phyloP scores from a whole-genome alignment of 2,888 invertebrate species.

The Morpho helenor region DNA sequence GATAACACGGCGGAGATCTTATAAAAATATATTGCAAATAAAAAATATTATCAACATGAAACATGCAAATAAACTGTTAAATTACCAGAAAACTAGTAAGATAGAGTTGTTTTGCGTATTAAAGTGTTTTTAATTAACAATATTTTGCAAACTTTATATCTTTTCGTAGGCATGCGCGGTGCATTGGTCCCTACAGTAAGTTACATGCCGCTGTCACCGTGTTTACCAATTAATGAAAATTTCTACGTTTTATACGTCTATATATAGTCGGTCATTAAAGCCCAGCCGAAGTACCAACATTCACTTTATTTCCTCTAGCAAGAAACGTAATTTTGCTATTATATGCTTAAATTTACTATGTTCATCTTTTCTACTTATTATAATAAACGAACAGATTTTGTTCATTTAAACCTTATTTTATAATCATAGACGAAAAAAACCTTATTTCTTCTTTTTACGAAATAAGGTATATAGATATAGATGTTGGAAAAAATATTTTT shows the following conservation, averaged over 20 bases:
- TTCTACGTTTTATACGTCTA: constrained; percentile 25
- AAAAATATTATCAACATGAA: too few species aligned
- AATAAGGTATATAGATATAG: too few species aligned
- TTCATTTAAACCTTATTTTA: too few species aligned
- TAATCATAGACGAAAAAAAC: too few species aligned
- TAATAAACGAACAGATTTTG: too few species aligned
- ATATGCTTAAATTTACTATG: neutral
- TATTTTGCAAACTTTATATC: constrained; percentile 27
- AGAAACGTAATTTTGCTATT: constrained; percentile 1
- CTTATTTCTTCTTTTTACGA: too few species aligned
- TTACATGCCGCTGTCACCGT: constrained; percentile 24
- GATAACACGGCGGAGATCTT: too few species aligned
- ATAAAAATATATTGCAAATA: too few species aligned
- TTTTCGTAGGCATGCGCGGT: constrained; percentile 26
- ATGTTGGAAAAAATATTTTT: too few species aligned
- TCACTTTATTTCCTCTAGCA: constrained; percentile 8
- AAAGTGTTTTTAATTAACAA: constrained; percentile 26
- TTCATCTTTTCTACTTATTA: too few species aligned
- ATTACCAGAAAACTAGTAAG: constrained; percentile 9
- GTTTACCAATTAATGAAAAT: constrained; percentile 27
- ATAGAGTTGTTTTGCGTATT: constrained; percentile 16
- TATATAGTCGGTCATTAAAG: constrained; percentile 15
- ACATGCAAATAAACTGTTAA: neutral
- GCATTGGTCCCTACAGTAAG: constrained; percentile 19
- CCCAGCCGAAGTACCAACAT: constrained; percentile 8